Evolutionary conservation across 92 coral and sea anemone genomes (phyloP).

Genomic region (Montipora capitata): DNA sequence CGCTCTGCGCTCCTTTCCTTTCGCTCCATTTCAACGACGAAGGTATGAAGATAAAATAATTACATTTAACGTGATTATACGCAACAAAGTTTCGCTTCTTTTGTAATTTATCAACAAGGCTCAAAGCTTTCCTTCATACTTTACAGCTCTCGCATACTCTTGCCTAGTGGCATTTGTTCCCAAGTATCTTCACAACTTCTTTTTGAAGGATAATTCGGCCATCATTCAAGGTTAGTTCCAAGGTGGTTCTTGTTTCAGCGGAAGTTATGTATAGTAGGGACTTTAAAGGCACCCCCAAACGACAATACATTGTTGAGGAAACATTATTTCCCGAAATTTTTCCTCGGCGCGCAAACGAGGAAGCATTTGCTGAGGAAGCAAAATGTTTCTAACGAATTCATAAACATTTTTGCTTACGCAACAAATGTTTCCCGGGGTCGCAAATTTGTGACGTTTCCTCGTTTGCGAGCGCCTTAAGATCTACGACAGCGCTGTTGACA

Average conservation of each 20-base stretch:
- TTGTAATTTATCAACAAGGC: background rate
- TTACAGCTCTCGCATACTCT: conserved; percentile 89
- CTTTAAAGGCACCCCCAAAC: too few relatives aligned
- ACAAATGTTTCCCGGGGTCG: too few relatives aligned
- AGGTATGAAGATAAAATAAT: conserved; percentile 54
- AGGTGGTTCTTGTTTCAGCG: background rate
- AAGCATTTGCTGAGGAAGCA: too few relatives aligned
- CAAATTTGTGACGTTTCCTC: too few relatives aligned
- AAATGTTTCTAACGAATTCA: too few relatives aligned
- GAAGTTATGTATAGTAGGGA: background rate
- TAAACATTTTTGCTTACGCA: too few relatives aligned
- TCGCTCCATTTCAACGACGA: conserved; percentile 94
- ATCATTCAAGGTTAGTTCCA: conserved; percentile 89
- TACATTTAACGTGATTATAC: too few relatives aligned
- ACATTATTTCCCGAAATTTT: too few relatives aligned
- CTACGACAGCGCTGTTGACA: too few relatives aligned
- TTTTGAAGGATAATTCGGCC: conserved; percentile 96
- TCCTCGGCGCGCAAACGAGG: too few relatives aligned
- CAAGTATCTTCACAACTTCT: conserved; percentile 94
- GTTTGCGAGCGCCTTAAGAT: too few relatives aligned
- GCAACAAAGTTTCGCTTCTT: background rate
- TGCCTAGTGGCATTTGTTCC: conserved; percentile 94
- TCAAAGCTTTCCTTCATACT: background rate
- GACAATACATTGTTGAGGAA: too few relatives aligned
- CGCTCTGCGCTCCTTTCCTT: conserved; percentile 97